Conservation (phyloP, 2,113 vertebrate species). For the Psammodynastes pulverulentus region DNA sequence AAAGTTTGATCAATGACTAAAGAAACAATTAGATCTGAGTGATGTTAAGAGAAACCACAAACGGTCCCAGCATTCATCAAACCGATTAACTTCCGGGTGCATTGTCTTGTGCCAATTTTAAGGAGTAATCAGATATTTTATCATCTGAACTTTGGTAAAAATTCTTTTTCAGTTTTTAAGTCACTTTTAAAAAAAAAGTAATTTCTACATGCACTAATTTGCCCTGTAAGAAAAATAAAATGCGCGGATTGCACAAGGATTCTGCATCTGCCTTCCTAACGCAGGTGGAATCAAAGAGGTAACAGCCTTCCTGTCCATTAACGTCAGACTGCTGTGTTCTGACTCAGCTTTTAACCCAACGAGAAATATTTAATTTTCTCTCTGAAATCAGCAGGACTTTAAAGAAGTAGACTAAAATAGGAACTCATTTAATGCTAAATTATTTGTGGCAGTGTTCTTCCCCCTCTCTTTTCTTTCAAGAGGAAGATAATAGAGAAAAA, state of each 20-base stretch:
- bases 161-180: conserved; percentile 21
- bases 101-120: conserved; percentile 57
- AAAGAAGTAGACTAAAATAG: neutral
- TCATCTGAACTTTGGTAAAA: conserved; percentile 29
- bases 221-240: conserved; percentile 33
- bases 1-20: neutral
- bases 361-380: neutral
- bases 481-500: neutral
- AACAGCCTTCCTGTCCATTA: neutral
- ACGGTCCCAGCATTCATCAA: conserved; percentile 57
- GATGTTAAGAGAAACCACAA: conserved; percentile 62
- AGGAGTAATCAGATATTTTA: conserved; percentile 61
- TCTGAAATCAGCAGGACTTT: neutral
- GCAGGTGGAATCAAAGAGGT: conserved; percentile 21
- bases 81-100: conserved; percentile 65
- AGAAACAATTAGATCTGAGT: conserved; percentile 51
- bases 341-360: neutral
- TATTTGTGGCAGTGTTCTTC: neutral
- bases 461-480: neutral
- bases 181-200: conserved; percentile 40
- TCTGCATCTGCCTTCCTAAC: neutral
- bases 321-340: neutral
- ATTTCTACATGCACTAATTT: conserved; percentile 42
- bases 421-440: neutral
- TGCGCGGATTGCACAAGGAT: conserved; percentile 28